These are phyloP conservation scores for Cylas formicarius DNA, from an alignment of 1,140 invertebrate species.

Conservation along the genomic window DNA sequence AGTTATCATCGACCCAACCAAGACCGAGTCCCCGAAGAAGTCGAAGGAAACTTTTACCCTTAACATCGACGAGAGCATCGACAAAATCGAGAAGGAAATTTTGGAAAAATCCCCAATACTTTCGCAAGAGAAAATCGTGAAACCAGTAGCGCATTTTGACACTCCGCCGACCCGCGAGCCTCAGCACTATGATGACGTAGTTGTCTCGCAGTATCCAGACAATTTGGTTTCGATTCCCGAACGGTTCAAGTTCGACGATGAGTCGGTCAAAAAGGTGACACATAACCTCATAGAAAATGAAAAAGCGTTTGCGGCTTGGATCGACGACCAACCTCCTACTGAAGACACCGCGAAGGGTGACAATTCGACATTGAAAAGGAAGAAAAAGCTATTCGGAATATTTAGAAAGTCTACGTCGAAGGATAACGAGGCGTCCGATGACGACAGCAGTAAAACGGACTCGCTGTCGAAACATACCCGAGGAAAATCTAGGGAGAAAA, in stretches of 20 bases:
- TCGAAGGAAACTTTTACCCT: constrained; percentile 29
- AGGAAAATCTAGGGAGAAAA: constrained; percentile 34
- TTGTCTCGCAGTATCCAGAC: constrained; percentile 19
- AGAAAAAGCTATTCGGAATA: constrained; percentile 29
- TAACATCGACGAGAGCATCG: constrained; percentile 30
- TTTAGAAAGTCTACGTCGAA: constrained; percentile 33
- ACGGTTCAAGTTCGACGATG: constrained; percentile 10
- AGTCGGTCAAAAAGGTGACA: constrained; percentile 28
- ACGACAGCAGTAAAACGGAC: constrained; percentile 24
- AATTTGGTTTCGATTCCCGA: constrained; percentile 10
- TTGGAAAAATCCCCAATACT: constrained; percentile 31
- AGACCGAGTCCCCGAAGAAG: constrained; percentile 26
- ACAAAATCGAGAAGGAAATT: constrained; percentile 31
- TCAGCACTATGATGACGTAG: constrained; percentile 24
- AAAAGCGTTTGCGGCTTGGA: constrained; percentile 26
- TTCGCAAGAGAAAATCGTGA: constrained; percentile 26
- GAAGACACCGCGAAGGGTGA: constrained; percentile 14
- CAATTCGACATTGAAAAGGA: constrained; percentile 25
- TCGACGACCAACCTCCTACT: constrained; percentile 14
- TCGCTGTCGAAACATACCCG: constrained; percentile 37
- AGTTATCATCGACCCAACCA: constrained; percentile 29
- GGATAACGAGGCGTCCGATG: constrained; percentile 31
- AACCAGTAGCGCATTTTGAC: constrained; percentile 25
- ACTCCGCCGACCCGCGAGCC: constrained; percentile 25
- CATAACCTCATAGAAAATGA: constrained; percentile 36